A percentile compares a stretch with the other conserved stretches of the same genome.
Conservation (phyloP, 2,113 vertebrate species). For the Podocnemis expansa region DNA sequence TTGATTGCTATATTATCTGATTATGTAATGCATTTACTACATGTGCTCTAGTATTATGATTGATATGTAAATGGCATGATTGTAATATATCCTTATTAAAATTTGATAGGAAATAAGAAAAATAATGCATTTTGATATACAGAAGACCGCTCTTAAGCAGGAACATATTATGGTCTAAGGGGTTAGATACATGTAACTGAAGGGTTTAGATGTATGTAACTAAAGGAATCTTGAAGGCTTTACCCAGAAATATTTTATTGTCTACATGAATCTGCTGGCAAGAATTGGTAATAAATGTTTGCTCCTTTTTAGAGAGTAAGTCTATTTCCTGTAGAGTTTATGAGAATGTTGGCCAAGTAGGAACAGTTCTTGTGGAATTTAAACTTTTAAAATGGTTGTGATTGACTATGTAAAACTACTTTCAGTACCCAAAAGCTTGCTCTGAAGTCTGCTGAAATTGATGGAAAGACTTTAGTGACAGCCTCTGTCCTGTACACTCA, state of each 20-base stretch:
- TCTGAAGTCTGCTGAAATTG: slow-evolving; percentile 4
- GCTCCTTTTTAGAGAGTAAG: too few species aligned
- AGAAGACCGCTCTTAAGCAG: slow-evolving; percentile 15
- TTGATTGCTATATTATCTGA: slow-evolving; percentile 64
- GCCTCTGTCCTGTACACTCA: neutral
- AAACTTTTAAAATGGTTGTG: neutral
- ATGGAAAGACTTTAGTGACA: neutral
- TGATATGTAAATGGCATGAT: slow-evolving; percentile 72
- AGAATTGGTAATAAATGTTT: too few species aligned
- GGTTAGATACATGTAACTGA: too few species aligned
- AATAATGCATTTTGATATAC: slow-evolving; percentile 12
- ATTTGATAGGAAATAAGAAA: slow-evolving; percentile 44
- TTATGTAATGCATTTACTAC: slow-evolving; percentile 58
- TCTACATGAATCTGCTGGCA: neutral
- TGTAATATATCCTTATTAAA: slow-evolving; percentile 68
- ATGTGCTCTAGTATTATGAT: slow-evolving; percentile 50
- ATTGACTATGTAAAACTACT: neutral
- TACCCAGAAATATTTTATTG: slow-evolving; percentile 20
- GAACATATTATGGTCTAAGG: slow-evolving; percentile 26
- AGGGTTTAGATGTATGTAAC: neutral
- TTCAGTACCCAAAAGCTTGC: neutral
- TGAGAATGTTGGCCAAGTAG: neutral
- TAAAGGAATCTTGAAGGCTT: slow-evolving; percentile 36
- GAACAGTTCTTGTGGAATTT: neutral
- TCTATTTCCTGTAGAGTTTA: neutral